Conservation (phyloP, 2,113 vertebrate species). For the Stegostoma tigrinum region DNA sequence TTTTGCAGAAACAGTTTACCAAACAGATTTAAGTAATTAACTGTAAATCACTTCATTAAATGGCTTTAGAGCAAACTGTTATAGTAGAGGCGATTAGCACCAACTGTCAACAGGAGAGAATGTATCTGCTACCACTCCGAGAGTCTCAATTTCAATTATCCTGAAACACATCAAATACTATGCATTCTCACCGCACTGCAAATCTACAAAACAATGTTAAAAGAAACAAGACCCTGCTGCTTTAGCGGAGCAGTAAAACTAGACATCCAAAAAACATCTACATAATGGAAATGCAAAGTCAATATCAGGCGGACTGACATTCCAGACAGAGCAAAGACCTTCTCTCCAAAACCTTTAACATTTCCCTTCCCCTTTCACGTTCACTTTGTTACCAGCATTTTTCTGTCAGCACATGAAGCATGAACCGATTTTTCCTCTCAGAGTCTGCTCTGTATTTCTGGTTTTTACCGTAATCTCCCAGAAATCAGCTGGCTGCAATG, state of each 20-base stretch:
- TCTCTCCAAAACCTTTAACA: neutral
- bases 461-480: neutral
- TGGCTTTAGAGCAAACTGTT: slow-evolving; percentile 34
- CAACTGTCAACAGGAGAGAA: slow-evolving; percentile 16
- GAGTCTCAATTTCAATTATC: neutral
- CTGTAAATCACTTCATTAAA: slow-evolving; percentile 49
- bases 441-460: neutral
- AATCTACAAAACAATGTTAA: neutral
- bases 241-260: neutral
- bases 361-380: neutral
- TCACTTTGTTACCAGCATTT: neutral
- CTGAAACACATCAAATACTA: neutral
- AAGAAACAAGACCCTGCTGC: neutral
- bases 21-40: slow-evolving; percentile 58
- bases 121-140: neutral
- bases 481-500: neutral
- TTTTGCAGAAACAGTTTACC: slow-evolving; percentile 51
- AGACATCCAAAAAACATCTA: neutral
- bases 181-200: neutral
- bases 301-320: neutral
- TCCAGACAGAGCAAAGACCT: neutral
- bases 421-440: neutral
- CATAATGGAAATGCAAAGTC: neutral
- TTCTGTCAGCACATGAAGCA: neutral
- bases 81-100: slow-evolving; percentile 1